A percentile compares a stretch with the other conserved stretches of the same genome.
Conservation (phyloP, 2,888 invertebrate species). For the Drosophila colorata region DNA sequence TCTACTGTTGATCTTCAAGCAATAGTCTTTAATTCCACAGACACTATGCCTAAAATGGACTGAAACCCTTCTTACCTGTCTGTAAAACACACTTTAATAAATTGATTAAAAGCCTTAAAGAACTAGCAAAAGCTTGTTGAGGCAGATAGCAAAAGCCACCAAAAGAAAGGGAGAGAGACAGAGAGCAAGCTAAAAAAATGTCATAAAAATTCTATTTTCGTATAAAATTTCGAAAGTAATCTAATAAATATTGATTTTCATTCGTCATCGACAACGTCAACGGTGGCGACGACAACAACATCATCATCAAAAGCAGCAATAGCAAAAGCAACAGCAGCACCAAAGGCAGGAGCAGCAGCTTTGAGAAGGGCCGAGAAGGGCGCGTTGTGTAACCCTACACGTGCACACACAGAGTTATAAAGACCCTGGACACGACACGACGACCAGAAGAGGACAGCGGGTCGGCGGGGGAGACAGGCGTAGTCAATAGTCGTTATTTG, state of each 20-base stretch:
- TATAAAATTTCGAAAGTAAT: constrained; percentile 82
- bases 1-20: too few relatives aligned
- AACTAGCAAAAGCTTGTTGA: constrained; percentile 49
- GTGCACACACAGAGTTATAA: constrained; percentile 56
- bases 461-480: constrained; percentile 43
- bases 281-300: constrained; percentile 53
- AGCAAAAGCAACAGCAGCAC: constrained; percentile 32
- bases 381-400: constrained; percentile 74
- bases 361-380: constrained; percentile 31
- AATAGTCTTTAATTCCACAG: too few relatives aligned
- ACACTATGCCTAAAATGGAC: constrained; percentile 2
- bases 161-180: constrained; percentile 19
- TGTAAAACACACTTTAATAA: constrained; percentile 31
- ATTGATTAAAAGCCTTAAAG: constrained; percentile 56
- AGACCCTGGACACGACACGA: constrained; percentile 45
- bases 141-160: constrained; percentile 10
- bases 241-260: constrained; percentile 85
- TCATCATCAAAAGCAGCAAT: constrained; percentile 56
- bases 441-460: constrained; percentile 30
- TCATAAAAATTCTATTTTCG: constrained; percentile 77
- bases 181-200: constrained; percentile 47
- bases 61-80: not conserved
- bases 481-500: constrained; percentile 83
- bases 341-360: constrained; percentile 21
- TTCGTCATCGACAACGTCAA: constrained; percentile 77